phyloP scores from a whole-genome alignment of 2,113 vertebrate species.

The Brienomyrus brachyistius region DNA sequence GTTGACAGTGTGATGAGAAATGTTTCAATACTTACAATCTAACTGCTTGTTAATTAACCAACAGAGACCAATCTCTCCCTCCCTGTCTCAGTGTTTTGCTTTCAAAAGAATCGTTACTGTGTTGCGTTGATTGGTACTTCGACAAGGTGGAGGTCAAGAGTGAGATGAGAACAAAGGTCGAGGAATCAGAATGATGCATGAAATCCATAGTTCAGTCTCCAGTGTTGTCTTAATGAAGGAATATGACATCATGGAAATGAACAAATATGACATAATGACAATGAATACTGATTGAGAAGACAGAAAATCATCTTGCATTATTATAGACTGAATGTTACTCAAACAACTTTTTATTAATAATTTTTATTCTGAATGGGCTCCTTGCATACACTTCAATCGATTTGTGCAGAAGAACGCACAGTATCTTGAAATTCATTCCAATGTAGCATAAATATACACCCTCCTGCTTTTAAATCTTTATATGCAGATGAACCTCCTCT shows the following conservation, averaged over 20 bases:
- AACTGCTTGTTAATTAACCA: slow-evolving; percentile 9
- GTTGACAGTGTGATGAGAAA: background rate
- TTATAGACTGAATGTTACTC: background rate
- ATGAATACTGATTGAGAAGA: background rate
- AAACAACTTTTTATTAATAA: background rate
- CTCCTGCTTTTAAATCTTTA: background rate
- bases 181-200: background rate
- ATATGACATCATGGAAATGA: background rate
- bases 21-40: background rate
- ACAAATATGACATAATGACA: background rate
- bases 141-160: background rate
- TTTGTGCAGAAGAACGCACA: background rate
- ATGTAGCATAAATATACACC: background rate
- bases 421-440: background rate
- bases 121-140: background rate
- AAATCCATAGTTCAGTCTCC: background rate
- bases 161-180: background rate
- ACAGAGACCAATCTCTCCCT: background rate
- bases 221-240: background rate
- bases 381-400: background rate
- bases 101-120: background rate
- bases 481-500: background rate
- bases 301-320: background rate
- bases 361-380: background rate
- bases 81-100: background rate